Conservation (phyloP, 2,113 vertebrate genomes). For the Xenus cinereus region DNA sequence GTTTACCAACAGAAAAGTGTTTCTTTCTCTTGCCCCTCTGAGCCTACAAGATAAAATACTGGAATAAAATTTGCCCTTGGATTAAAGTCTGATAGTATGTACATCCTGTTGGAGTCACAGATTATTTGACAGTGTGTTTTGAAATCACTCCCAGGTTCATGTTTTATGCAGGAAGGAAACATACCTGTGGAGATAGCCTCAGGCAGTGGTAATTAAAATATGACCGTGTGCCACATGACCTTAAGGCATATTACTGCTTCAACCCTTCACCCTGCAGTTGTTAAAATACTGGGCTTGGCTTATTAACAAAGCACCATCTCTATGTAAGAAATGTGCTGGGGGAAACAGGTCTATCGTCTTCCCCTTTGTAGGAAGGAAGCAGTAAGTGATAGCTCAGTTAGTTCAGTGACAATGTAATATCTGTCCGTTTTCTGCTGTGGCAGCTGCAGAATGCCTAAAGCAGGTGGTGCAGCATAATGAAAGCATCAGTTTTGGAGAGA, state of each 20-base stretch:
- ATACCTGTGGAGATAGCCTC: conserved; percentile 72
- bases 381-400: background rate
- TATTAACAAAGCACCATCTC: conserved; percentile 32
- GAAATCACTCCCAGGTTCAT: conserved; percentile 64
- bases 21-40: background rate
- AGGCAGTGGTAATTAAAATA: conserved; percentile 74
- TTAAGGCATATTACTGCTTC: conserved; percentile 62
- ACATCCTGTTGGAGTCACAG: conserved; percentile 51
- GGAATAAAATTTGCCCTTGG: conserved; percentile 54
- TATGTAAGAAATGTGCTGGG: background rate
- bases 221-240: conserved; percentile 57
- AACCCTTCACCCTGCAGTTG: conserved; percentile 50
- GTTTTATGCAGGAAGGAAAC: conserved; percentile 74
- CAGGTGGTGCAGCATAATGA: conserved; percentile 8
- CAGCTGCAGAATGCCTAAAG: conserved; percentile 23
- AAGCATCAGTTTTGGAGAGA: background rate
- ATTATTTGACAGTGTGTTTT: conserved; percentile 47
- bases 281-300: conserved; percentile 49
- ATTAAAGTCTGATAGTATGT: conserved; percentile 45
- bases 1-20: conserved; percentile 42
- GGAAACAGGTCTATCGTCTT: background rate
- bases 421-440: background rate
- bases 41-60: conserved; percentile 37
- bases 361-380: background rate
- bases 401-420: background rate